These are phyloP conservation scores for Platysteira castanea DNA, from an alignment of 2,113 vertebrate genomes.

Conservation along the genomic window DNA sequence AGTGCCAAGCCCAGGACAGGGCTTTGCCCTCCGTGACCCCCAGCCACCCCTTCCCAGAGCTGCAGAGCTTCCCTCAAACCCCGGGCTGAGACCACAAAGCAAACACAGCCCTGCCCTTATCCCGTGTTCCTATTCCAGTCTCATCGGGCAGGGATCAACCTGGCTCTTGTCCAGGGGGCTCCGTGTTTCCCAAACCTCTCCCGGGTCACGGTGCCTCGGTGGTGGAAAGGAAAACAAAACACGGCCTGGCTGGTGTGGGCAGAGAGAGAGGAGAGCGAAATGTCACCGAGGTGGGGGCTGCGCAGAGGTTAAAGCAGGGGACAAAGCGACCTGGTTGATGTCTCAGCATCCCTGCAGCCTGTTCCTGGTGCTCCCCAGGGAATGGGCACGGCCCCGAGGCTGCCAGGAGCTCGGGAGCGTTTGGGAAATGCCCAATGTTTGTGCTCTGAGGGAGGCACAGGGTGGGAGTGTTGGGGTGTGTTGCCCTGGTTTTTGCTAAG, in stretches of 20 bases:
- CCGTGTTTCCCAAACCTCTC: fast-evolving
- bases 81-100: background rate
- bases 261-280: background rate
- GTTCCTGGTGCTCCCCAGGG: background rate
- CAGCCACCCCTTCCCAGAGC: background rate
- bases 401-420: background rate
- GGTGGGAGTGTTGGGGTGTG: background rate
- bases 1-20: fast-evolving
- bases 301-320: background rate
- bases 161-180: background rate
- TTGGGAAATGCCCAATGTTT: fast-evolving
- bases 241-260: background rate
- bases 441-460: no score
- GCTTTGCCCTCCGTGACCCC: background rate
- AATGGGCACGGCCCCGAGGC: background rate
- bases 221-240: background rate
- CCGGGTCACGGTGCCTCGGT: background rate
- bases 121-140: background rate
- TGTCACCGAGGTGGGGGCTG: background rate
- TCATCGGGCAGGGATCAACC: background rate
- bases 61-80: background rate
- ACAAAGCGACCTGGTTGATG: background rate
- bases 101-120: background rate
- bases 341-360: background rate
- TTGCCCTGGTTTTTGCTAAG: no score